A percentile compares a stretch with the other conserved stretches of the same genome.
Conservation (phyloP, 2,797 vertebrate species). For the Girardinus metallicus region DNA sequence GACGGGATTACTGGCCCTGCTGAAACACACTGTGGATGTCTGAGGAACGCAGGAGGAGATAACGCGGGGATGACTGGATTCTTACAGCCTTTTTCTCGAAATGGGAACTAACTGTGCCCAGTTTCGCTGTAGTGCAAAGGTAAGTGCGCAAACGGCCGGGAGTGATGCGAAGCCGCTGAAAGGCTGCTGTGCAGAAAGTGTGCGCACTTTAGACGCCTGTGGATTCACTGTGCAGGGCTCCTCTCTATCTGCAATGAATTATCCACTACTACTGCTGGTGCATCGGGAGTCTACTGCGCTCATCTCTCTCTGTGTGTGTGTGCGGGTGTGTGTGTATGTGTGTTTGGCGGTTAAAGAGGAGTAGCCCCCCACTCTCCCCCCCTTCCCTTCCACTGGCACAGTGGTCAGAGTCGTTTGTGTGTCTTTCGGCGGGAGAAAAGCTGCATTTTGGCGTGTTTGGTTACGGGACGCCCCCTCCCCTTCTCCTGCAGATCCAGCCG, state of each 20-base stretch:
- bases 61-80: conserved; percentile 72
- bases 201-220: conserved; percentile 64
- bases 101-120: conserved; percentile 79
- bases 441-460: conserved; percentile 63
- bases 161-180: conserved; percentile 18
- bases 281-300: conserved; percentile 33
- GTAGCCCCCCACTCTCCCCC: conserved; percentile 23
- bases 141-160: conserved; percentile 60
- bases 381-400: conserved; percentile 8
- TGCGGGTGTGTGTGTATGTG: not conserved
- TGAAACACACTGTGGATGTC: conserved; percentile 71
- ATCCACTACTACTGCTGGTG: conserved; percentile 42
- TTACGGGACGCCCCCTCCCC: conserved; percentile 6
- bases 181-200: conserved; percentile 6
- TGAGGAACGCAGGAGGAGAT: conserved; percentile 59
- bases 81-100: conserved; percentile 73
- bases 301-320: not conserved
- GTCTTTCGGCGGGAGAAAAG: conserved; percentile 55
- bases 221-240: conserved; percentile 51
- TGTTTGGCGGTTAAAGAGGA: conserved; percentile 14
- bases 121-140: conserved; percentile 79
- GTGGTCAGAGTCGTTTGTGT: conserved; percentile 35
- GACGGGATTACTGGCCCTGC: conserved; percentile 78
- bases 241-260: conserved; percentile 53
- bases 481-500: not conserved